Base-by-base conservation (phyloP, 2,113 vertebrate species). In the Anolis sagrei region DNA sequence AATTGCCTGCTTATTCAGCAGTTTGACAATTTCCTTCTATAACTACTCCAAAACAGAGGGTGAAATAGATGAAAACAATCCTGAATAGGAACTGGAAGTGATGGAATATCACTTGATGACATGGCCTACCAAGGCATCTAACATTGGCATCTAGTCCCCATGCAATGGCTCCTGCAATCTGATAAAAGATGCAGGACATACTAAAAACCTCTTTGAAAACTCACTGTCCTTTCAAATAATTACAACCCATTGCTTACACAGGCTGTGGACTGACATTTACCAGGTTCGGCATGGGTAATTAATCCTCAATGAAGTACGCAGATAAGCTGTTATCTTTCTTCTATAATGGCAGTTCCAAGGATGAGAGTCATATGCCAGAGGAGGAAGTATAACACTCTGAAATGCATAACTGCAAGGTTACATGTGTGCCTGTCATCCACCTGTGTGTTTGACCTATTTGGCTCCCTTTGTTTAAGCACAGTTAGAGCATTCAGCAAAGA, bases 401-500 rank as follows among this genome's bases (percentile, higher is more conserved):
- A 54, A 48, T 1, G 3, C 0, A 0, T 2, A 36, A 34, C 8
- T 13, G 2, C 66, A 61, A 78, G 27, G 58, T 73, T 73, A 16
- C 21, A 58, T 54, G 62, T 13, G 1, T 69, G 58, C 14, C 74
- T 11, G 29, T 68, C 7, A 19, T 66, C 86, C 89, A 84, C 75
- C 85, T 58, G n/a, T 34, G 39, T 29, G 25, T 34, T 14, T 87
- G 86, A 87, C 79, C 87, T 1, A 0, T 83, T 80, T 16, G 39
- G n/a, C 32, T 89, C 80, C 69, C 62, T 82, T 25, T 89, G 68
- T 83, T 89, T 69, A 61, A 77, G 79, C 29, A 0, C 32, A 48
- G 84, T 0, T 5, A 61, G 75, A 89, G n/a, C 70, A 44, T 66
- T 23, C n/a, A 2, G 0, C 0, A 0, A n/a, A 84, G 79, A 2